Evolutionary conservation across 1,140 invertebrate species (phyloP), one percentile per base, ranked within the genome.

Genomic region (Vanessa tameamea): DNA sequence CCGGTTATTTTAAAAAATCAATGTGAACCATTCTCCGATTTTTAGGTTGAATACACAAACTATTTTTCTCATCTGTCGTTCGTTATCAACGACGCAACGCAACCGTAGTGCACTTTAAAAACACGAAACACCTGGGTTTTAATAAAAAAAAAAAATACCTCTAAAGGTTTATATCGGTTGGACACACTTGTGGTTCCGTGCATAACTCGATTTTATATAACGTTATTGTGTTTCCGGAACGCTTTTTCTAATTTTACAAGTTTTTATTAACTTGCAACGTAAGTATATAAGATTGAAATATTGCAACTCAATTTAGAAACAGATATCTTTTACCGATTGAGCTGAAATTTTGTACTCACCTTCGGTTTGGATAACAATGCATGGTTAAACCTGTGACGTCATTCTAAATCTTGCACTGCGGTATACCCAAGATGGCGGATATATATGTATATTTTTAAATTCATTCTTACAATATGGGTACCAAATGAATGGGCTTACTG

Each of bases 121-220:
- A 66, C 63, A 61, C 13, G 53, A 67, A 72, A 72, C 71, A 72
- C 64, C 71, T 72, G 64, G 43, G 64, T 72, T 72, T 61, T 51
- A 47, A 72, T 31, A 59, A 61, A 61, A 72, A 65, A 68, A 57
- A 47, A 31, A 31, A 31, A 31, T 31, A 61, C 20, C 16, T 47
- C 16, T 47, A 59, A 65, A 72, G 66, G 43, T 72, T 69, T 61
- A 67, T 72, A n/a, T 15, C 47, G 55, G 64, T 48, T 31, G 26
- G 26, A 31, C 6, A 64, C 71, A 61, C 47, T 72, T 59, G 64
- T 64, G 71, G 71, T 61, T 48, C 63, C 51, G 71, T 48, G 61
- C 63, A 50, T 71, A 51, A 47, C 48, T 51, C 47, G 48, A 51
- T 31, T 72, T 37, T 53, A 47, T 51, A 66, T 61, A 66, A 68